phyloP scores from a whole-genome alignment of 1,140 invertebrate species.

The Neodiprion virginianus region DNA sequence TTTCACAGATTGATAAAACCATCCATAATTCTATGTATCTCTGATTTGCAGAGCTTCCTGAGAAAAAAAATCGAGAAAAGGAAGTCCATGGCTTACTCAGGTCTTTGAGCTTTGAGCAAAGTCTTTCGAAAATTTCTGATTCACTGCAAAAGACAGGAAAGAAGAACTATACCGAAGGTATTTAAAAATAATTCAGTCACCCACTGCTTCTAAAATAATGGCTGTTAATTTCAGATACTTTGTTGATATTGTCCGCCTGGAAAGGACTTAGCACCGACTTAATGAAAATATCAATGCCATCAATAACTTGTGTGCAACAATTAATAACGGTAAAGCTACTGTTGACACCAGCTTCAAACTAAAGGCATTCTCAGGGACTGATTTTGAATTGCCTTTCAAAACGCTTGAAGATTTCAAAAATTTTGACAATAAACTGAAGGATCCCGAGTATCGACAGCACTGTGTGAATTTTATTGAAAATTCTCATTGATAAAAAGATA shows the following conservation, averaged over 20 bases:
- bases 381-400: background rate
- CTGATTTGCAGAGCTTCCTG: background rate
- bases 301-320: background rate
- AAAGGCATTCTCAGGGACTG: background rate
- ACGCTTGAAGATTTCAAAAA: background rate
- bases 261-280: background rate
- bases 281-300: background rate
- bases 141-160: background rate
- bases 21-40: background rate
- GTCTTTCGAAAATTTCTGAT: background rate
- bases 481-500: background rate
- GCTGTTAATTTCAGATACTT: background rate
- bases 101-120: background rate
- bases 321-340: background rate
- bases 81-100: background rate
- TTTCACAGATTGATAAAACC: background rate
- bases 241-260: background rate
- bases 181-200: background rate
- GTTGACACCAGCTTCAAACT: background rate
- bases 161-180: slow-evolving; percentile 2
- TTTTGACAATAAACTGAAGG: background rate
- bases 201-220: background rate
- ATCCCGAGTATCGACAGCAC: background rate
- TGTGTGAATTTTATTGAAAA: background rate
- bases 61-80: background rate